phyloP scores from a whole-genome alignment of 2,113 vertebrate species.

The Oncorhynchus tshawytscha region DNA sequence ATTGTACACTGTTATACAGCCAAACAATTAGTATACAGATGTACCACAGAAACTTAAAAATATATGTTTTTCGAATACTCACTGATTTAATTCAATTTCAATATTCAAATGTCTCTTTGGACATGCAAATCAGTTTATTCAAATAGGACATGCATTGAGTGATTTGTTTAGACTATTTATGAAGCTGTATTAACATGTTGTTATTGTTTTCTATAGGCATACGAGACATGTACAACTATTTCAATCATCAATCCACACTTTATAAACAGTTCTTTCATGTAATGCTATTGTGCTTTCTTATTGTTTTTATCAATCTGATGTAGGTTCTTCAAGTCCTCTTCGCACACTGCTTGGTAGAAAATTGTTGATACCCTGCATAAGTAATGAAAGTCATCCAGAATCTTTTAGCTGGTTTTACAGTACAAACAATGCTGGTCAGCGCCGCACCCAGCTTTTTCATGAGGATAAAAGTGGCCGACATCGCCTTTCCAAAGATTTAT shows the following conservation, averaged over 20 bases:
- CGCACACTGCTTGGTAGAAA: slow-evolving; percentile 27
- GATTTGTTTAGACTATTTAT: too few relatives aligned
- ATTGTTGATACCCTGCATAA: slow-evolving; percentile 44
- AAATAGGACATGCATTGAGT: too few relatives aligned
- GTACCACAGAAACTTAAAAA: too few relatives aligned
- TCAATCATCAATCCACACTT: too few relatives aligned
- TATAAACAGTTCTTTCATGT: too few relatives aligned
- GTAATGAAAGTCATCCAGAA: background rate
- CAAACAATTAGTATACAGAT: too few relatives aligned
- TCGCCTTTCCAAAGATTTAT: rapidly evolving
- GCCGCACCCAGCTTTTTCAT: rapidly evolving
- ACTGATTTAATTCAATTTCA: background rate
- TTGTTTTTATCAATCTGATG: slow-evolving; percentile 1
- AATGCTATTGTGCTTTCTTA: background rate
- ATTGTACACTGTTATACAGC: too few relatives aligned
- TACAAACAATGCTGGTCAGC: background rate
- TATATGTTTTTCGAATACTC: background rate
- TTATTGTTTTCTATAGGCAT: too few relatives aligned
- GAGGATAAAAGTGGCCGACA: rapidly evolving
- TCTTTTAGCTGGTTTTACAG: slow-evolving; percentile 41
- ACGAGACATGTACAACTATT: too few relatives aligned
- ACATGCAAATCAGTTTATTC: too few relatives aligned
- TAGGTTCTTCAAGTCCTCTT: background rate
- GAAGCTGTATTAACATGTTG: too few relatives aligned
- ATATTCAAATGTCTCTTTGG: too few relatives aligned